Conservation (phyloP, 2,888 invertebrate genomes). For the Hermaeophaga mercurialis region DNA sequence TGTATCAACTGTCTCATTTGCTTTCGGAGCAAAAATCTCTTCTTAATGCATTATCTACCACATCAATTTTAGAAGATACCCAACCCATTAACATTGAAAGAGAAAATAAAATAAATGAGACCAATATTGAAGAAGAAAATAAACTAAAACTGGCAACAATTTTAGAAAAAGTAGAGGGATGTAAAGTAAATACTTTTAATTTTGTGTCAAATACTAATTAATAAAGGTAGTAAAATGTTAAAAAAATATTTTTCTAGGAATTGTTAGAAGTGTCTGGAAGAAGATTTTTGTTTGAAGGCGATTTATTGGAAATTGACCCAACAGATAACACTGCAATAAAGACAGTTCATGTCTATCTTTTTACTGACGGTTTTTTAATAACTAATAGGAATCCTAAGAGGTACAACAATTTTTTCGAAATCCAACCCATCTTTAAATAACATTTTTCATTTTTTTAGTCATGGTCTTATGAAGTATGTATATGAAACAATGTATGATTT, state of each 20-base stretch:
- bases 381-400: slow-evolving; percentile 79
- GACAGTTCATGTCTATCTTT: slow-evolving; percentile 88
- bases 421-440: no score
- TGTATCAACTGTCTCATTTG: slow-evolving; percentile 95
- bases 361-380: slow-evolving; percentile 90
- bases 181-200: slow-evolving; percentile 68
- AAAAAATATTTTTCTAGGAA: slow-evolving; percentile 58
- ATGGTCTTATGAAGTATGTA: slow-evolving; percentile 81
- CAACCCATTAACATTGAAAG: slow-evolving; percentile 53
- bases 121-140: slow-evolving; percentile 61
- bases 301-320: slow-evolving; percentile 86
- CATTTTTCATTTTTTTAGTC: slow-evolving; percentile 50
- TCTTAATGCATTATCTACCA: slow-evolving; percentile 75
- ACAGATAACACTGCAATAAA: slow-evolving; percentile 86
- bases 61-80: slow-evolving; percentile 64
- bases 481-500: slow-evolving; percentile 84
- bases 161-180: slow-evolving; percentile 86
- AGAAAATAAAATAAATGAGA: slow-evolving; percentile 54
- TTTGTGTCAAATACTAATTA: slow-evolving; percentile 30
- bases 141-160: slow-evolving; percentile 71
- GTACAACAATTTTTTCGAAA: slow-evolving; percentile 32
- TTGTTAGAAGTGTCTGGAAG: slow-evolving; percentile 77
- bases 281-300: slow-evolving; percentile 87
- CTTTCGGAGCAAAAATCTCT: slow-evolving; percentile 90
- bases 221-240: no score